Evolutionary conservation across 2,797 vertebrate species (phyloP), one percentile per base, ranked within the genome.

Genomic region (Hirundo rustica): DNA sequence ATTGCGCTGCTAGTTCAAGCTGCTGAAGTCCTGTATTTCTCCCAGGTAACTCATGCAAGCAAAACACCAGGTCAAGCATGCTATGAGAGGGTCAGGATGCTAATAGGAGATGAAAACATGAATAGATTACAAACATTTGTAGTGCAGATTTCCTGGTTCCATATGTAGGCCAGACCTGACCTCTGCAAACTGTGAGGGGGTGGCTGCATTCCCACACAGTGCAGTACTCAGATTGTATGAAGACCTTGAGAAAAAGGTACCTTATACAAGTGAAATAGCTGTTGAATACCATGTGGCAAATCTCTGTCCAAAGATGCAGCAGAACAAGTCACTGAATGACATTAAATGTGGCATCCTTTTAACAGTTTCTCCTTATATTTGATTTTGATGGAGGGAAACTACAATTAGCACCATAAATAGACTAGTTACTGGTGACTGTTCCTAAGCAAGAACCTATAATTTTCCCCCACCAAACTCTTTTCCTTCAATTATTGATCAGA

Each of bases 81-180:
- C 67, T 80, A 74, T 81, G 70, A 86, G 71, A 70, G 25, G 53
- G 36, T 94, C 85, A 77, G 65, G 42, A 72, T 92, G 65, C 53
- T 96, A 93, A 88, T 57, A 82, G 77, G 67, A 92, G 57, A 61
- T 77, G 80, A 93, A 89, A 92, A 92, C 64, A 34, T 21, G 42
- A 81, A 88, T 61, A 82, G 83, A 88, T 73, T 53, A 82, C 83
- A 91, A 90, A 88, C 55, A 85, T 79, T 92, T 82, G 77, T 60
- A 85, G 66, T 20, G 40, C 68, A 91, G 81, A 89, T 95, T 74
- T 88, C 61, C 74, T 80, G 50, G 22, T 11, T 94, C 64, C 89
- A 48, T 81, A 25, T 61, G 42, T 58, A 82, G 75, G 50, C 67
- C 89, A 94, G 85, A 88, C 18, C 51, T 36, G 38, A 88, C 30